phyloP scores from a whole-genome alignment of 2,797 vertebrate species.

The Vireo griseus region DNA sequence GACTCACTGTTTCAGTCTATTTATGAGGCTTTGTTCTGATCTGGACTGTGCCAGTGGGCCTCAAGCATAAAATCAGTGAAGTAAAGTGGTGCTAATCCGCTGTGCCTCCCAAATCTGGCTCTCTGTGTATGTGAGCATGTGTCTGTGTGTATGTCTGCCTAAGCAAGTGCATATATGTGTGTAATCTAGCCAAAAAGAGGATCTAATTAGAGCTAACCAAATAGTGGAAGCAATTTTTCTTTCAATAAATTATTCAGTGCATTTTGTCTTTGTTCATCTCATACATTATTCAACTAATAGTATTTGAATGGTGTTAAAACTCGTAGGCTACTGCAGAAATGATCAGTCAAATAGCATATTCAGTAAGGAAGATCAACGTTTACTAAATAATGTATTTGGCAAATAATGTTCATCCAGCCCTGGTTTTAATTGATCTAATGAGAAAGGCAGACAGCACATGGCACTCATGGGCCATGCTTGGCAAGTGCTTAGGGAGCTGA shows the following conservation, averaged over 20 bases:
- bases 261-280: slow-evolving; percentile 41
- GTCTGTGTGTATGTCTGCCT: neutral
- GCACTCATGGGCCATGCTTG: neutral
- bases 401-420: neutral
- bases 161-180: neutral
- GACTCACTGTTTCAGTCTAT: neutral
- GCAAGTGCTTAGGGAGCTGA: neutral
- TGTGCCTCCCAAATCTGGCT: neutral
- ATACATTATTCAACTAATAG: slow-evolving; percentile 44
- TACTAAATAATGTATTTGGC: slow-evolving; percentile 51
- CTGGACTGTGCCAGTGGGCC: neutral
- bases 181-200: neutral
- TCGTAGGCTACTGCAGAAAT: neutral
- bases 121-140: accelerated
- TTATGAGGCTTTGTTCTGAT: neutral
- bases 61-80: neutral
- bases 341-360: slow-evolving; percentile 6
- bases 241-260: slow-evolving; percentile 56
- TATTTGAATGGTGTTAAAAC: slow-evolving; percentile 6
- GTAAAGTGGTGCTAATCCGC: neutral
- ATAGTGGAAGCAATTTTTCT: slow-evolving; percentile 28
- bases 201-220: slow-evolving; percentile 51
- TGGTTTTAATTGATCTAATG: neutral
- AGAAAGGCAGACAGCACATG: neutral
- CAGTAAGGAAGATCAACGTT: slow-evolving; percentile 14